phyloP scores from a whole-genome alignment of 2,888 invertebrate genomes.

The Tachina fera region DNA sequence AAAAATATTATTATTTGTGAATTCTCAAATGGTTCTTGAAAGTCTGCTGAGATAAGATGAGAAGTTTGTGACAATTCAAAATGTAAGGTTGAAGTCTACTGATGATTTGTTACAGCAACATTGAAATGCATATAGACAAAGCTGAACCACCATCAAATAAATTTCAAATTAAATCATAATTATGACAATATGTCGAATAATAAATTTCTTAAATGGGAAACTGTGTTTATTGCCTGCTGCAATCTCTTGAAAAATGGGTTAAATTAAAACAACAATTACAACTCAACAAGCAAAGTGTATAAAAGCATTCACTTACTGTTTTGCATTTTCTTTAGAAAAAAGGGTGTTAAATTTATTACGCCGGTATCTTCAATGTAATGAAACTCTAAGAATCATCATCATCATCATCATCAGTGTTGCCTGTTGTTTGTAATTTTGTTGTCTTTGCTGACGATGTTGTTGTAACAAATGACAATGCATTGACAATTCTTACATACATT shows the following conservation, averaged over 20 bases:
- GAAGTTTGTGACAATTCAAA: too few relatives aligned
- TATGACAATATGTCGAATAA: too few relatives aligned
- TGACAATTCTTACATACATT: constrained; percentile 66
- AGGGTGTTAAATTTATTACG: constrained; percentile 53
- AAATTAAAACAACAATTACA: constrained; percentile 39
- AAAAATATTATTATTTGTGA: too few relatives aligned
- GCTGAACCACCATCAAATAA: too few relatives aligned
- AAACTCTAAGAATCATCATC: constrained; percentile 29
- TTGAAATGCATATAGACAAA: too few relatives aligned
- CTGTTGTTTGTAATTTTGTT: constrained; percentile 30
- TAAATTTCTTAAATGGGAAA: constrained; percentile 5
- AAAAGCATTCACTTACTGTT: constrained; percentile 35
- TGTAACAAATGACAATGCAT: constrained; percentile 68
- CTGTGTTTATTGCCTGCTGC: not conserved
- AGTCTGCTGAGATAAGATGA: too few relatives aligned
- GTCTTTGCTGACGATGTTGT: constrained; percentile 1
- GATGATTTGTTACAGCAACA: too few relatives aligned
- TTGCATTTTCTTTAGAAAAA: not conserved
- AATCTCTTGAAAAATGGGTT: constrained; percentile 44
- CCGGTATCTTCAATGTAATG: constrained; percentile 23
- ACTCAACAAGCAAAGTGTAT: constrained; percentile 7
- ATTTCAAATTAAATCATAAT: too few relatives aligned
- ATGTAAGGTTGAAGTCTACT: too few relatives aligned
- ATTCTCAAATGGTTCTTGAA: too few relatives aligned
- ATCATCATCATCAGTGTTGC: constrained; percentile 21